These are phyloP conservation scores for Anhinga anhinga DNA, from an alignment of 2,113 vertebrate genomes.

Conservation along the genomic window DNA sequence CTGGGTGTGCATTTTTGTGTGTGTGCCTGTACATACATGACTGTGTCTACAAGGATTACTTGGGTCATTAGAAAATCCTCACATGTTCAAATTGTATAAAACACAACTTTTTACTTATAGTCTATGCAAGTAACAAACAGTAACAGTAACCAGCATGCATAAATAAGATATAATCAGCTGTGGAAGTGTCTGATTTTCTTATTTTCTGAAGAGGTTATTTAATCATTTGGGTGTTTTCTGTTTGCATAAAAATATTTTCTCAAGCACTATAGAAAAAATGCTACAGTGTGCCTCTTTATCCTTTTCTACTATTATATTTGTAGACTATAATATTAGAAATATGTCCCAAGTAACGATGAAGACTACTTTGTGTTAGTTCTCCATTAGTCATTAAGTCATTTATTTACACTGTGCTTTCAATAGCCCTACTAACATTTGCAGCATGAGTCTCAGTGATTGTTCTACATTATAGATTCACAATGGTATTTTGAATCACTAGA, in stretches of 20 bases:
- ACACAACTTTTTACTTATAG: background rate
- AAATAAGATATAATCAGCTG: background rate
- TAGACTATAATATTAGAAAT: background rate
- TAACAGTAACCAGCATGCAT: background rate
- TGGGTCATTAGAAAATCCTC: background rate
- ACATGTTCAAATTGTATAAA: background rate
- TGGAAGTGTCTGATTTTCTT: background rate
- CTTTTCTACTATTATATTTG: background rate
- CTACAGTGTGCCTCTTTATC: background rate
- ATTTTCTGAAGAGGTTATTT: background rate
- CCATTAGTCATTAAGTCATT: background rate
- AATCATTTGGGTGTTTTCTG: background rate
- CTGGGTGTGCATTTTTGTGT: accelerated
- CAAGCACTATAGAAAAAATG: background rate
- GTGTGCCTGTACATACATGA: background rate
- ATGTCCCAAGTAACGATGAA: background rate
- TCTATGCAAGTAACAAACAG: background rate
- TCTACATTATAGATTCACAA: background rate
- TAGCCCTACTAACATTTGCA: background rate
- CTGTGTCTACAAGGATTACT: background rate
- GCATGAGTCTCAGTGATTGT: background rate
- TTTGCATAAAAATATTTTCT: background rate
- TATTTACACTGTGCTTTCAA: conserved; percentile 26
- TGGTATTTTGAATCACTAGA: background rate
- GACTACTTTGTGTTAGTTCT: background rate